Percentiles rank a stretch among this genome's conserved stretches.
Conservation (phyloP, 1,140 invertebrate genomes). For the Drosophila nebulosa region DNA sequence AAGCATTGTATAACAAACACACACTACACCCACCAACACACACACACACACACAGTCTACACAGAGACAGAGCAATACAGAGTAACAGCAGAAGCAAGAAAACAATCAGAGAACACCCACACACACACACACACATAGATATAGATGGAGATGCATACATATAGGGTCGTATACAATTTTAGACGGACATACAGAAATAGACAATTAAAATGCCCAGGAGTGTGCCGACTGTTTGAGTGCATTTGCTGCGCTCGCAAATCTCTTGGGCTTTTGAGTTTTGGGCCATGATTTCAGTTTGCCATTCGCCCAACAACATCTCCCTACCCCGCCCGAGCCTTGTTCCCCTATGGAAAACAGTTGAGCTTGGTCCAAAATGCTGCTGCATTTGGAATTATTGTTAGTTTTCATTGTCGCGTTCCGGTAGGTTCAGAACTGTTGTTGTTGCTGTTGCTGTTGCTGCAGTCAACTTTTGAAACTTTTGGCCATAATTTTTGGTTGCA, state of each 20-base stretch:
- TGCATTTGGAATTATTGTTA: constrained; percentile 62
- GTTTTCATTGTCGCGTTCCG: constrained; percentile 49
- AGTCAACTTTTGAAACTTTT: constrained; percentile 14
- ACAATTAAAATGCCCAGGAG: constrained; percentile 74
- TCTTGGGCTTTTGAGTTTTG: constrained; percentile 38
- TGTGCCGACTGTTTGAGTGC: constrained; percentile 58
- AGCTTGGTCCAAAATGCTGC: not conserved
- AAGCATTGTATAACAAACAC: constrained; percentile 36
- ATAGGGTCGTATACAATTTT: constrained; percentile 8
- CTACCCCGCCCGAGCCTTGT: too few relatives aligned
- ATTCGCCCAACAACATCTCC: not conserved
- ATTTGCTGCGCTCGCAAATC: constrained; percentile 50
- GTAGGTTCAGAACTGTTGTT: too few relatives aligned
- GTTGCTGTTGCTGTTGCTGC: too few relatives aligned
- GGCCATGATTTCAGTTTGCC: constrained; percentile 61
- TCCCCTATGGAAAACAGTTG: not conserved
- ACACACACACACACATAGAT: constrained; percentile 4
- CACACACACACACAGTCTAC: not conserved
- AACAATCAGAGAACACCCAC: constrained; percentile 45
- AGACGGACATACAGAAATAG: constrained; percentile 28
- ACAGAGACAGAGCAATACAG: not conserved
- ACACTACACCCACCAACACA: constrained; percentile 3
- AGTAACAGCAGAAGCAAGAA: constrained; percentile 11
- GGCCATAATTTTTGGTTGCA: constrained; percentile 17
- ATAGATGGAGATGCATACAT: not conserved